Conservation (phyloP, 1,140 invertebrate genomes). For the Hermetia illucens region DNA sequence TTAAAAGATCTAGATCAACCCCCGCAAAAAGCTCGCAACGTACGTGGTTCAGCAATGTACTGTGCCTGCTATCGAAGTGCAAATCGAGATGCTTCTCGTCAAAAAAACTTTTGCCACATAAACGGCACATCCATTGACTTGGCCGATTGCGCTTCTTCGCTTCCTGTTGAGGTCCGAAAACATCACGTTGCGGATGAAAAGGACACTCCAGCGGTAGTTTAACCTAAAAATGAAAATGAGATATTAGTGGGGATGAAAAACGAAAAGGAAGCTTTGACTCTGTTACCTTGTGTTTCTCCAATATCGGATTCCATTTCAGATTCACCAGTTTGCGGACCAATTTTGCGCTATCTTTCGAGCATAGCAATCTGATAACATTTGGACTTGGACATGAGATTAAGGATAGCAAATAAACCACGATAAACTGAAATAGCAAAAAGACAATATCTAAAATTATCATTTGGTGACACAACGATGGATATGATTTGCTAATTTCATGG, state of each 20-base stretch:
- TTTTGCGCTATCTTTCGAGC: constrained; percentile 75
- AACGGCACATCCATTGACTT: constrained; percentile 79
- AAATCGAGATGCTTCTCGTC: constrained; percentile 75
- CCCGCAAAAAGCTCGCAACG: too few relatives aligned
- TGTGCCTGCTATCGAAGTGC: constrained; percentile 83
- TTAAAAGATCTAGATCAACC: too few relatives aligned
- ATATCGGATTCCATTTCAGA: constrained; percentile 79
- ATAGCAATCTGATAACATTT: constrained; percentile 70
- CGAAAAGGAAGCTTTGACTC: constrained; percentile 9
- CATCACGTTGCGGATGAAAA: constrained; percentile 72
- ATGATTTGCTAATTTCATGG: too few relatives aligned
- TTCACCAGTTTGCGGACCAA: constrained; percentile 77
- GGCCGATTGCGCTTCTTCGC: constrained; percentile 67
- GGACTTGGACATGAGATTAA: constrained; percentile 78
- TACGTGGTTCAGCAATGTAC: constrained; percentile 71
- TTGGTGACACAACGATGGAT: too few relatives aligned
- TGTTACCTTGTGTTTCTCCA: constrained; percentile 74
- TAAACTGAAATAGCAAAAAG: constrained; percentile 55
- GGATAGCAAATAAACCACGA: constrained; percentile 61
- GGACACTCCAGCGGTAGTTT: constrained; percentile 76
- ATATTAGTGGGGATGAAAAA: background rate
- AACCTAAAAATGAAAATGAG: constrained; percentile 21
- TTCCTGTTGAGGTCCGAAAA: constrained; percentile 69
- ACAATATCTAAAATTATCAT: too few relatives aligned
- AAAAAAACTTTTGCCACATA: constrained; percentile 84